These are phyloP conservation scores for Burhinus oedicnemus DNA, from an alignment of 2,113 vertebrate species.

Conservation along the genomic window DNA sequence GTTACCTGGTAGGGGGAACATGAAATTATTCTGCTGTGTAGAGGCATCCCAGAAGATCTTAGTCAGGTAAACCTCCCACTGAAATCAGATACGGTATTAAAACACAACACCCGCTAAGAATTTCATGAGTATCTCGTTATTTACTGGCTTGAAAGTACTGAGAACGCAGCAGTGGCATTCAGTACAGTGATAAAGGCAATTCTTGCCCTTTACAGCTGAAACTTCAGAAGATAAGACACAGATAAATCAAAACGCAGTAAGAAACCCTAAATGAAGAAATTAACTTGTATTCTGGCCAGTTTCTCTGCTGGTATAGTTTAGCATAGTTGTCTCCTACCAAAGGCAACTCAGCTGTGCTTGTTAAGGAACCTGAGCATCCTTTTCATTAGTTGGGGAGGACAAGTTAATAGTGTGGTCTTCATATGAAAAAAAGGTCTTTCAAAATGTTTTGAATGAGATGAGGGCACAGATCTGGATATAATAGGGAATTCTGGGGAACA, in stretches of 20 bases:
- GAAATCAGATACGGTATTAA: constrained; percentile 40
- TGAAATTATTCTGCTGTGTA: constrained; percentile 27
- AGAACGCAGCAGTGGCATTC: neutral
- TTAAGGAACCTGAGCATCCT: neutral
- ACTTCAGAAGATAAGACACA: neutral
- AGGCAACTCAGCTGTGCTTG: neutral
- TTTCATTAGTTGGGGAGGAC: neutral
- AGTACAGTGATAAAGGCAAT: neutral
- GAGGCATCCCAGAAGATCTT: neutral
- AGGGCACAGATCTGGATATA: neutral
- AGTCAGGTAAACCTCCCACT: constrained; percentile 34
- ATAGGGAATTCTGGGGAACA: neutral
- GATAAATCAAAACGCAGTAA: constrained; percentile 45
- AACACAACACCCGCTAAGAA: neutral
- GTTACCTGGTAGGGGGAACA: constrained; percentile 29
- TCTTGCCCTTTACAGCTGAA: constrained; percentile 32
- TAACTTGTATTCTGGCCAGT: neutral
- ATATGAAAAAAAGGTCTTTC: neutral
- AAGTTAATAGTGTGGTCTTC: neutral
- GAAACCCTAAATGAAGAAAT: constrained; percentile 17
- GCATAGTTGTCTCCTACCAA: neutral
- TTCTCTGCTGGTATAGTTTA: neutral
- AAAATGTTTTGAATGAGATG: neutral
- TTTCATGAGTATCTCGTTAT: constrained; percentile 43
- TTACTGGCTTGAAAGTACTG: constrained; percentile 15